A percentile compares a stretch with the other conserved stretches of the same genome.
Evolutionary conservation across 2,888 invertebrate species (phyloP).

Genomic region (Drosophila robusta): DNA sequence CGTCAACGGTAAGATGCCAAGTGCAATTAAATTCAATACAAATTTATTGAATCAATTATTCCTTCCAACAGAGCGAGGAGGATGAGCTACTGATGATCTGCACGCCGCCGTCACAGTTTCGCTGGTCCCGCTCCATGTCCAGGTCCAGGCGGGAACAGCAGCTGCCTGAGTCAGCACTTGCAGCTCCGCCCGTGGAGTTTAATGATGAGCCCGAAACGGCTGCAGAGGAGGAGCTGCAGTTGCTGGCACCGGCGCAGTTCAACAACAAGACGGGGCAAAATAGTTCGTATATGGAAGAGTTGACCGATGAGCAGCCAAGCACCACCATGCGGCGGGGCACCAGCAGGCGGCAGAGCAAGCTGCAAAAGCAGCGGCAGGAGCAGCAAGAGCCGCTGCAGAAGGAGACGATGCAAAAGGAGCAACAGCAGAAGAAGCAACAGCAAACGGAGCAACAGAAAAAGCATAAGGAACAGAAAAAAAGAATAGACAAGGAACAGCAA

Average conservation of each 20-base stretch:
- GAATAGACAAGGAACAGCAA: background rate
- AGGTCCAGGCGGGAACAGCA: slow-evolving; percentile 3
- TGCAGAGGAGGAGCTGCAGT: background rate
- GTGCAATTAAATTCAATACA: background rate
- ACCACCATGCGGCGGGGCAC: slow-evolving; percentile 6
- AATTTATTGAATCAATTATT: background rate
- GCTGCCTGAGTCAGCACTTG: background rate
- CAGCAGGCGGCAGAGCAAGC: background rate
- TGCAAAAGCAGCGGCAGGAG: background rate
- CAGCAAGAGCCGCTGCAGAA: background rate
- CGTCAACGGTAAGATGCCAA: slow-evolving; percentile 16
- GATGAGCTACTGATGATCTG: slow-evolving; percentile 28
- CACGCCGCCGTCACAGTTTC: slow-evolving; percentile 38
- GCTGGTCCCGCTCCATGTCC: slow-evolving; percentile 1
- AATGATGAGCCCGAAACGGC: slow-evolving; percentile 10
- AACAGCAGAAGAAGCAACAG: background rate
- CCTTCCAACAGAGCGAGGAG: slow-evolving; percentile 23
- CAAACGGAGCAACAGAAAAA: background rate
- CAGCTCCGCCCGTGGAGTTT: slow-evolving; percentile 15
- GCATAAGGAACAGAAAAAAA: background rate
- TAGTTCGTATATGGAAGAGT: background rate
- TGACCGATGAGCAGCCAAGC: slow-evolving; percentile 13
- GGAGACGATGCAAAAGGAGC: background rate
- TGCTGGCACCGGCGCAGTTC: background rate
- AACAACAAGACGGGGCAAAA: background rate